A percentile compares a stretch with the other conserved stretches of the same genome.
Evolutionary conservation across 2,113 vertebrate genomes (phyloP).

Genomic region (Sphaerodactylus townsendi): DNA sequence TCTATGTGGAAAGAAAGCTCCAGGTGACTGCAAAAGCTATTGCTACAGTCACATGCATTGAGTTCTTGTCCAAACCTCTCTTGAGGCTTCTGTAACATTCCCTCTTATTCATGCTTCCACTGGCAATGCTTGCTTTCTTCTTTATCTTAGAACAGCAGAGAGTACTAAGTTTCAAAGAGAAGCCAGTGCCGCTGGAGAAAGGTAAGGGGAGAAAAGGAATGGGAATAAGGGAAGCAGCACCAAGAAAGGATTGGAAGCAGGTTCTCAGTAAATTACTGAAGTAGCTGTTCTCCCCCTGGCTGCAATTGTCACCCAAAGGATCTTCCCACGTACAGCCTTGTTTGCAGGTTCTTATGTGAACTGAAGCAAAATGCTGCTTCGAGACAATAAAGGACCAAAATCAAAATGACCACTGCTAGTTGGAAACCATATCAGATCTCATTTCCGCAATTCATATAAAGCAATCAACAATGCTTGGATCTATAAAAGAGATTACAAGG

Average conservation of each 20-base stretch:
- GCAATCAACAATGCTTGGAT: neutral
- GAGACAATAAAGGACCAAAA: neutral
- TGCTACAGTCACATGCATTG: neutral
- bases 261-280: neutral
- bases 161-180: neutral
- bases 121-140: neutral
- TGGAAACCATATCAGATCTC: neutral
- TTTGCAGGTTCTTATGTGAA: neutral
- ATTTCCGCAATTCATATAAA: neutral
- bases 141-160: neutral
- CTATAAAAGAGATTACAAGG: neutral
- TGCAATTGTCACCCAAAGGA: neutral
- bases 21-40: neutral
- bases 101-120: neutral
- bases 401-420: neutral
- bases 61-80: neutral
- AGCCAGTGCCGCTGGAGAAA: neutral
- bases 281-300: neutral
- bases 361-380: no score
- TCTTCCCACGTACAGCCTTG: neutral
- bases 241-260: neutral
- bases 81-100: neutral
- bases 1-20: neutral
- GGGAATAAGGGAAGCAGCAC: neutral
- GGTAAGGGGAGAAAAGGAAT: neutral